Base-by-base conservation (phyloP, 2,888 invertebrate species). In the Melanargia galathea region DNA sequence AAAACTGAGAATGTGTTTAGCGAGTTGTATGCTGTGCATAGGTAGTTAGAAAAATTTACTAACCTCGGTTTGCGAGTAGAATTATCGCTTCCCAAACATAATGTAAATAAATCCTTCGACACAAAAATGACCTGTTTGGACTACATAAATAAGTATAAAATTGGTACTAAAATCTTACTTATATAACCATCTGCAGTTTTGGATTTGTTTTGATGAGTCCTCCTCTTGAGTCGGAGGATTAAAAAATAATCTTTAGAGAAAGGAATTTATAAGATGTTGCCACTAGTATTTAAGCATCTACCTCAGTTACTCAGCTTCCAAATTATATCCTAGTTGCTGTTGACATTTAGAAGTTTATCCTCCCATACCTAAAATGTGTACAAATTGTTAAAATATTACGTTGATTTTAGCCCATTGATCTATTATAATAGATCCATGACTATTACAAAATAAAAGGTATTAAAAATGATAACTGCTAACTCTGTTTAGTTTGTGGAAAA, bases 231-330 rank as follows among this genome's bases (percentile, higher is more conserved):
- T n/a, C 22, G 35, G 13, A 35, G 11, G 4, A 20, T 52, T 11
- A 35, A 51, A 35, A 20, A 35, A 20, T 4, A 33, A 2, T 8
- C 22, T 11, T 2, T 8, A 20, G 3, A 6, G 16, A 16, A 8
- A 8, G 43, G 43, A 5, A n/a, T 40, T 8, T 43, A 8, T 7
- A 26, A 11, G 46, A 43, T 59, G 30, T 55, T 65, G 62, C 58
- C 58, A 55, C n/a, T 58, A 61, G 40, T 56, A 33, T n/a, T n/a
- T 65, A 58, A 64, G 62, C 38, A 60, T 66, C 67, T 70, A 72
- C 68, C 71, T 70, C 66, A 65, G 65, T 63, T 67, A 64, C 10
- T 62, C 62, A 52, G 68, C 71, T 71, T 69, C 68, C 67, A 62
- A 60, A 55, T 63, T 59, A 56, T 56, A 59, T 56, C 49, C 59